Evolutionary conservation across 2,113 vertebrate genomes (phyloP).

Genomic region (Physeter macrocephalus): DNA sequence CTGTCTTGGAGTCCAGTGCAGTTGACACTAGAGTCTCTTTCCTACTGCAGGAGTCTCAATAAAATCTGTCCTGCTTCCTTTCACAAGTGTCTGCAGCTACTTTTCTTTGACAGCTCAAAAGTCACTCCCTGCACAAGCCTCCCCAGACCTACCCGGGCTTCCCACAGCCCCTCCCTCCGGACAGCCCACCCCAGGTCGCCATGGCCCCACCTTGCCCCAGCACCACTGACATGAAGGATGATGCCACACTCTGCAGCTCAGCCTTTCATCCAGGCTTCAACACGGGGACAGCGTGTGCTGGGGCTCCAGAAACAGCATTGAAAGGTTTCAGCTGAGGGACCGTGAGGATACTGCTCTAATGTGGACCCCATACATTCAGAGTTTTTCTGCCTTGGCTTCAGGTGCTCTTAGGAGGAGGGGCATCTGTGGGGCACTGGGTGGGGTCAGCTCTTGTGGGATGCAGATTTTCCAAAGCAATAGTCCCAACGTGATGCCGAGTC

Average conservation of each 20-base stretch:
- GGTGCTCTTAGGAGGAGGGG: neutral
- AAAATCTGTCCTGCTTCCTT: neutral
- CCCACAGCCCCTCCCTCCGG: neutral
- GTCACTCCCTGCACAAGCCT: neutral
- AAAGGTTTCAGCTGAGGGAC: neutral
- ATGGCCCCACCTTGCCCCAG: neutral
- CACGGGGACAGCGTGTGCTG: neutral
- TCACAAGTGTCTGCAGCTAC: too few species aligned
- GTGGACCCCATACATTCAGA: fast-evolving
- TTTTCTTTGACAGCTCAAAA: neutral
- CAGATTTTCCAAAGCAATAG: neutral
- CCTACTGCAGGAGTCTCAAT: fast-evolving
- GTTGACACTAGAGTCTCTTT: neutral
- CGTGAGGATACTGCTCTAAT: fast-evolving
- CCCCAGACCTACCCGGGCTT: too few species aligned
- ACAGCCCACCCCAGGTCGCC: fast-evolving
- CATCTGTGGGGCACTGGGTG: fast-evolving
- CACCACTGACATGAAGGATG: fast-evolving
- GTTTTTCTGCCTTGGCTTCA: too few species aligned
- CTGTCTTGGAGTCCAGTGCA: neutral
- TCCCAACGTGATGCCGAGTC: fast-evolving
- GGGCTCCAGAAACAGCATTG: neutral
- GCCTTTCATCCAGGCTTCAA: neutral
- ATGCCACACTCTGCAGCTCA: fast-evolving
- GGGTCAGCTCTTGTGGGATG: fast-evolving